These are phyloP conservation scores for Xenopus borealis DNA, from an alignment of 2,113 vertebrate genomes.

Conservation along the genomic window DNA sequence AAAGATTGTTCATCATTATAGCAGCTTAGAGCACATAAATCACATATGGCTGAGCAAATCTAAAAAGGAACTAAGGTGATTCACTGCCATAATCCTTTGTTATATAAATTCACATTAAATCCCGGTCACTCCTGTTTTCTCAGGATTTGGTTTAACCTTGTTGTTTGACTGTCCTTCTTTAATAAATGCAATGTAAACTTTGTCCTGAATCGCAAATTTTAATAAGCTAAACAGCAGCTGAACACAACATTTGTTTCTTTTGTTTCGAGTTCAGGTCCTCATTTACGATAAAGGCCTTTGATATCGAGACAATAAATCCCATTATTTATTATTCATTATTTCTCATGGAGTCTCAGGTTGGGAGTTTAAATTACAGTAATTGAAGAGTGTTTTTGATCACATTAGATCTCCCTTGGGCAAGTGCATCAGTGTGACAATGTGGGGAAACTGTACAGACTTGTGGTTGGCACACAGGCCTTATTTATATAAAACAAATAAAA, in stretches of 20 bases:
- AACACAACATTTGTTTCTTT: constrained; percentile 6
- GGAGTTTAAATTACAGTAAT: too few species aligned
- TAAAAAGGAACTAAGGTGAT: constrained; percentile 32
- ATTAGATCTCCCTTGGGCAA: too few species aligned
- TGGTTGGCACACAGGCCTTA: too few species aligned
- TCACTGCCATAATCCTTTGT: constrained; percentile 35
- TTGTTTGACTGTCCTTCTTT: constrained; percentile 28
- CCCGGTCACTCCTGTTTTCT: constrained; percentile 14
- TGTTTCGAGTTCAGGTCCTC: constrained; percentile 12
- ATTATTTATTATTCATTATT: not conserved
- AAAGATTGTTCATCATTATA: constrained; percentile 44
- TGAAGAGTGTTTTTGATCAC: too few species aligned
- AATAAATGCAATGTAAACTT: constrained; percentile 17
- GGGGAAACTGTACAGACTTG: too few species aligned
- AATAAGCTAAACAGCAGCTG: constrained; percentile 19
- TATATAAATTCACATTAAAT: constrained; percentile 41
- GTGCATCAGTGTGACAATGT: too few species aligned
- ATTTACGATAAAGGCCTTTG: not conserved
- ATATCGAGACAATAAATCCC: not conserved
- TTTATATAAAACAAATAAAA: too few species aligned
- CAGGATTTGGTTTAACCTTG: constrained; percentile 35
- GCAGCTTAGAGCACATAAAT: constrained; percentile 39
- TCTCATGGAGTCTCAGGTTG: not conserved
- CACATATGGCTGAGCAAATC: constrained; percentile 36
- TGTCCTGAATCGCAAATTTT: constrained; percentile 4